Base-by-base conservation (phyloP, 2,888 invertebrate genomes). In the Tiliacea citrago region DNA sequence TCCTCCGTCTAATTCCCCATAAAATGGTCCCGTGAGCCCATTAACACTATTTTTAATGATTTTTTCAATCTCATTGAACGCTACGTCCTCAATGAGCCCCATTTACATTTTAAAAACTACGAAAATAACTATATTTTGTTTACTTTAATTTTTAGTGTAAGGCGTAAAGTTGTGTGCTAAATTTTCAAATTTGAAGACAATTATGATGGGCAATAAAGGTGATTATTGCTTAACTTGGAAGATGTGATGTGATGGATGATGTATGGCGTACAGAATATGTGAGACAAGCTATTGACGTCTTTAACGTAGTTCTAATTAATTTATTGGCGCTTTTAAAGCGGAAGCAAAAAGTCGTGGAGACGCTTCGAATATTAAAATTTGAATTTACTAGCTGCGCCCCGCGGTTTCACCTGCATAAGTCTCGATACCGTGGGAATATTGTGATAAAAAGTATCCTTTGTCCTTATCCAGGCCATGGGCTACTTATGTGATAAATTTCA, bases 271-370 rank as follows among this genome's bases (percentile, higher is more conserved):
- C 83, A 84, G 81, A 87, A 89, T 86, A 86, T 88, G 82, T 81
- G 79, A 86, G 90, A 91, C 94, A 94, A 90, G 94, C 94, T 93
- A 96, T 95, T 95, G 94, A 94, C 95, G 95, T 94, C 95, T 96
- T 93, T 95, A 95, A 93, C 90, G 93, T 81, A 89, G 88, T 89
- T 93, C 91, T 94, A 94, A 95, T 95, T 95, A 95, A 95, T 94
- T 95, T 95, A 95, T 95, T 95, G 93, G 94, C 94, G 95, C 94
- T 95, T 95, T 93, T 91, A 88, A 91, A 93, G 87, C 94, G 94
- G 94, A 95, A 94, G 91, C 89, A 72, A 73, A 91, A 88, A 88
- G 81, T 70, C 42, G 76, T 94, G 81, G 95, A 96, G 94, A 78
- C 73, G 91, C 62, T 55, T 18, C 3, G 21, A 57, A 9, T 49